Base-by-base conservation (phyloP, 2,113 vertebrate species). In the Thoracochromis brauschi region DNA sequence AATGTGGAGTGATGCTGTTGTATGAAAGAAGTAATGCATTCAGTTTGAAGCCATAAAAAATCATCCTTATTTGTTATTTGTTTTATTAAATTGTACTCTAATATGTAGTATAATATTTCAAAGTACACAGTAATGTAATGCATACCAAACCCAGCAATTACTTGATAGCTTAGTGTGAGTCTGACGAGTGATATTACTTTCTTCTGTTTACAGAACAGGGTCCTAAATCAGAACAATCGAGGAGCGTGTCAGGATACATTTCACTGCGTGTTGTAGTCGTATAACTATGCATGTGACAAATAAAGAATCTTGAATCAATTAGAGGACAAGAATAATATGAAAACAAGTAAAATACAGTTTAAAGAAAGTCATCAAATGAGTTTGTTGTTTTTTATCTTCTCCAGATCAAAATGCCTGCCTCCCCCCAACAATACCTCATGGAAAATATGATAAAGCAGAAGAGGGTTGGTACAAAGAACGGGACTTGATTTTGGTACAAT, bases 391-490 rank as follows among this genome's bases (percentile, higher is more conserved):
- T 29, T 53, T 29, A 33, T 29, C 7, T 57, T 12, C 14, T 4
- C 49, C 84, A 95, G 95, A 65, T 24, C 5, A 80, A 31, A 60
- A 17, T 0, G 53, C 57, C 10, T 95, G 94, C 45, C 1, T 91
- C 4, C 26, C 79, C n/a, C 92, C 84, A 68, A 1, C 5, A 5
- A 81, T 94, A 4, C 16, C 71, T 4, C 88, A 93, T 35, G 54
- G 13, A 16, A 14, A 58, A 7, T n/a, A 45, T 9, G 5, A 3
- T 1, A 2, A 9, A 10, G 33, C 3, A 17, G 0, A 1, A 5
- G 9, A 6, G 1, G 55, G 9, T 6, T 90, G 53, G 91, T 91
- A 87, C 51, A 3, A 19, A 3, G 2, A 86, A 0, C 1, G 0
- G 4, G 0, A 1, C 0, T 2, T 0, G 1, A 24, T 89, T 3